Conservation (phyloP, 2,797 vertebrate genomes). For the Eurystomus glaucurus region DNA sequence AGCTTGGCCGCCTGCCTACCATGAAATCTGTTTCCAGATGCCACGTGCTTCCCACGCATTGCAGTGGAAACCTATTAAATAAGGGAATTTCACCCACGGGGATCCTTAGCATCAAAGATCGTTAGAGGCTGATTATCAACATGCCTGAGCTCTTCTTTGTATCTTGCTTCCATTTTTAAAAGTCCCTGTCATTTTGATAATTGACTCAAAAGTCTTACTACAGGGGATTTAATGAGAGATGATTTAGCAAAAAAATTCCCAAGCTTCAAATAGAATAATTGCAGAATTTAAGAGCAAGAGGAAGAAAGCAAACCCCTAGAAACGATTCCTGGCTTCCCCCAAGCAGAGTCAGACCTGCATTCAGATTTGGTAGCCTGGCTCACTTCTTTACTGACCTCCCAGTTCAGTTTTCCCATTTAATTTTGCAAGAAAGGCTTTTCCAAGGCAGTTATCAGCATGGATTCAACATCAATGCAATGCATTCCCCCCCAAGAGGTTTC, state of each 20-base stretch:
- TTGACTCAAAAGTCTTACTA: background rate
- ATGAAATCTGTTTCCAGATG: background rate
- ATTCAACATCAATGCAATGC: constrained; percentile 42
- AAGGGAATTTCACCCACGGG: background rate
- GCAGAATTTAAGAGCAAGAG: background rate
- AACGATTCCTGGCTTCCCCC: background rate
- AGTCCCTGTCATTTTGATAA: background rate
- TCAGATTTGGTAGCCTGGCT: background rate
- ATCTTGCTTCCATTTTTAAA: background rate
- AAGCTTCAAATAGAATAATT: background rate
- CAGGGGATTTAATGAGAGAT: background rate
- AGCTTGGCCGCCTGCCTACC: background rate
- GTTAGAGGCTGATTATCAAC: background rate
- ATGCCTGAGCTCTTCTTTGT: background rate
- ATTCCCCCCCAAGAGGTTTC: constrained; percentile 41
- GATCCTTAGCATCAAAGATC: background rate
- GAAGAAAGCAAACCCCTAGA: background rate
- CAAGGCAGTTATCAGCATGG: background rate
- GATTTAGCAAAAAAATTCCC: background rate
- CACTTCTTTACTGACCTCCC: background rate
- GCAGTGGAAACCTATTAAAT: background rate
- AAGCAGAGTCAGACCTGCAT: background rate
- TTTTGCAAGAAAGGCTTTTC: background rate
- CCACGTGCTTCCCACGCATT: background rate
- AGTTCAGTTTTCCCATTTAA: background rate